Base-by-base conservation (phyloP, 2,888 invertebrate species). In the Himalopsyche tibetana region DNA sequence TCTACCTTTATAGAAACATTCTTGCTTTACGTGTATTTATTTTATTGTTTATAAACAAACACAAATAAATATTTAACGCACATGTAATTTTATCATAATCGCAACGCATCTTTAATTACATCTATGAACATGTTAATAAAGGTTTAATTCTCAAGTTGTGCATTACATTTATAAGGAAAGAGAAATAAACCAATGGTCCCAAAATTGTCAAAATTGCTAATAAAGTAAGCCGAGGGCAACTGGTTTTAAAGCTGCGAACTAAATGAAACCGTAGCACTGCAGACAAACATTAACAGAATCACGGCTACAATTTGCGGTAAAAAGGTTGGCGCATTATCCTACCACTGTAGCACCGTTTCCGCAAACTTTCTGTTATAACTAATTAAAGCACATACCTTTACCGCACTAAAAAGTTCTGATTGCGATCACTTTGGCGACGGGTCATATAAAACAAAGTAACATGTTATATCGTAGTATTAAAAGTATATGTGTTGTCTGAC, bases 241-340 rank as follows among this genome's bases (percentile, higher is more conserved):
- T 82, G 42, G 40, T 83, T 83, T 83, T 63, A 69, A 42, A 40
- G 55, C 69, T 82, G 38, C 8, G 55, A 84, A 80, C 56, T 84
- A 51, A 80, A 82, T 69, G 81, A 40, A 55, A 83, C 82, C 85
- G 85, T 84, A 86, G 87, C 87, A 87, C 55, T 87, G 86, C 87
- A 86, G 87, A 80, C 82, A 84, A 40, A 74, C 85, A 80, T 86
- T 85, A 87, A 69, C 84, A 74, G 85, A 85, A 87, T 86, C 86
- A 84, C 82, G 80, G 81, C 38, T 84, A 84, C 80, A 82, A 56
- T 85, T 87, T 85, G 87, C 84, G 85, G 87, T 79, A 42, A 80
- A 84, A 82, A 86, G 86, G 85, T 80, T 82, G 79, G 80, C 69
- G 82, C 82, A 85, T 55, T 69, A 81, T 69, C 84, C 84, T 63